Percentiles rank a stretch among this genome's conserved stretches.
Conservation (phyloP, 2,797 vertebrate species). For the Australoheros facetus region DNA sequence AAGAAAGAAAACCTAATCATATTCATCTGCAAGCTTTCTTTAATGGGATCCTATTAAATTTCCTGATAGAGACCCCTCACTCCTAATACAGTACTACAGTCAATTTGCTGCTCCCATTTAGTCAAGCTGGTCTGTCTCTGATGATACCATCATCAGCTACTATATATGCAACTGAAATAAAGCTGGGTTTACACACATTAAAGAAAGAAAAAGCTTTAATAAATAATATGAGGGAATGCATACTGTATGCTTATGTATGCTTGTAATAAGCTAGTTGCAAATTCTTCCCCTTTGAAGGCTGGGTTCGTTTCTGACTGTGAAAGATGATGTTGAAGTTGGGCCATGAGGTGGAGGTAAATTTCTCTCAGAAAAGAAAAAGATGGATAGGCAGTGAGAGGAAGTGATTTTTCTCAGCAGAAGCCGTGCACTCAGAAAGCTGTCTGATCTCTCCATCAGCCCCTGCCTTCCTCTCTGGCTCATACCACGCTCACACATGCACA, state of each 20-base stretch:
- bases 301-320: constrained; percentile 8
- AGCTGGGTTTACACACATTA: constrained; percentile 46
- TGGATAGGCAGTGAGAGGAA: constrained; percentile 36
- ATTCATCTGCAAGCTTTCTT: constrained; percentile 75
- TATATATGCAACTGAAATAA: constrained; percentile 58
- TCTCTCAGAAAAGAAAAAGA: constrained; percentile 21
- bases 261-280: constrained; percentile 44
- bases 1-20: constrained; percentile 77
- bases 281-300: constrained; percentile 35
- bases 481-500: background rate
- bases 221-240: constrained; percentile 11
- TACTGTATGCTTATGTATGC: constrained; percentile 11
- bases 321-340: constrained; percentile 3
- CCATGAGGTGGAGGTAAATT: constrained; percentile 15
- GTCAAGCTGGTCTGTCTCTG: constrained; percentile 69
- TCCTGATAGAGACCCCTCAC: constrained; percentile 61
- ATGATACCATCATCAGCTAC: constrained; percentile 72
- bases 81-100: constrained; percentile 72
- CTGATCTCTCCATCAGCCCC: background rate
- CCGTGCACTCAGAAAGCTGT: background rate
- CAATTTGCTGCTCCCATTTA: constrained; percentile 75
- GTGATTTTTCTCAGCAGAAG: constrained; percentile 28
- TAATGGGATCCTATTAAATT: constrained; percentile 75
- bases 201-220: constrained; percentile 40
- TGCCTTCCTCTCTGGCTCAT: background rate